Evolutionary conservation across 2,888 invertebrate species (phyloP).

Genomic region (Pachymerium ferrugineum): DNA sequence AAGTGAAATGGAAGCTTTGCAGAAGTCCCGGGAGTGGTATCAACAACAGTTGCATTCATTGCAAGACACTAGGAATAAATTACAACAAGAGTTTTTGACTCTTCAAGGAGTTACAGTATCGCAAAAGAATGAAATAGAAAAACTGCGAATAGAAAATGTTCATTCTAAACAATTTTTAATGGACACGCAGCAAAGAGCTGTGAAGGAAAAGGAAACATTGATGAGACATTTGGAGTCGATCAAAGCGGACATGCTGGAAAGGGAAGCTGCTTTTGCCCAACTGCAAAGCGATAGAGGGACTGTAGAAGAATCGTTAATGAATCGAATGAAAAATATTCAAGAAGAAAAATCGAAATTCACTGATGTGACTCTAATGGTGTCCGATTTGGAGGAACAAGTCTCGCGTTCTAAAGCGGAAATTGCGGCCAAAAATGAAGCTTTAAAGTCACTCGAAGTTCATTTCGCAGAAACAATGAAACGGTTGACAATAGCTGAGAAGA

Average conservation of each 20-base stretch:
- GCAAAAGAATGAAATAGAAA: slow-evolving; percentile 45
- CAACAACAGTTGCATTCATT: slow-evolving; percentile 48
- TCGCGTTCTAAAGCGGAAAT: slow-evolving; percentile 45
- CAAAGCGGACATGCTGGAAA: slow-evolving; percentile 51
- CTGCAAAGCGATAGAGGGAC: slow-evolving; percentile 46
- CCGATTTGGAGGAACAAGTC: slow-evolving; percentile 46
- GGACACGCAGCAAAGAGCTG: slow-evolving; percentile 48
- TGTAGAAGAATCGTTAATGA: slow-evolving; percentile 44
- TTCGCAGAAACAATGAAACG: slow-evolving; percentile 47
- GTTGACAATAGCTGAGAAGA: slow-evolving; percentile 47
- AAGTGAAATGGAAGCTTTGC: slow-evolving; percentile 46
- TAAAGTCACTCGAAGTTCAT: slow-evolving; percentile 45
- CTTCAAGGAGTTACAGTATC: slow-evolving; percentile 43
- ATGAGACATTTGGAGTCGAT: slow-evolving; percentile 50
- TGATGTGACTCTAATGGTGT: slow-evolving; percentile 42
- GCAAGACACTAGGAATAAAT: slow-evolving; percentile 45
- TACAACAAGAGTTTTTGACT: slow-evolving; percentile 47
- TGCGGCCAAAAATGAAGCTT: slow-evolving; percentile 44
- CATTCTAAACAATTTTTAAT: slow-evolving; percentile 45
- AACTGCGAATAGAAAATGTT: slow-evolving; percentile 46
- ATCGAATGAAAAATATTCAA: slow-evolving; percentile 45
- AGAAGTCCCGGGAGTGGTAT: slow-evolving; percentile 50
- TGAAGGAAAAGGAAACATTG: slow-evolving; percentile 49
- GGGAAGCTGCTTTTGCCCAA: slow-evolving; percentile 49
- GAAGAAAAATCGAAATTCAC: slow-evolving; percentile 44